phyloP scores from a whole-genome alignment of 2,113 vertebrate genomes.

The Melospiza melodia region DNA sequence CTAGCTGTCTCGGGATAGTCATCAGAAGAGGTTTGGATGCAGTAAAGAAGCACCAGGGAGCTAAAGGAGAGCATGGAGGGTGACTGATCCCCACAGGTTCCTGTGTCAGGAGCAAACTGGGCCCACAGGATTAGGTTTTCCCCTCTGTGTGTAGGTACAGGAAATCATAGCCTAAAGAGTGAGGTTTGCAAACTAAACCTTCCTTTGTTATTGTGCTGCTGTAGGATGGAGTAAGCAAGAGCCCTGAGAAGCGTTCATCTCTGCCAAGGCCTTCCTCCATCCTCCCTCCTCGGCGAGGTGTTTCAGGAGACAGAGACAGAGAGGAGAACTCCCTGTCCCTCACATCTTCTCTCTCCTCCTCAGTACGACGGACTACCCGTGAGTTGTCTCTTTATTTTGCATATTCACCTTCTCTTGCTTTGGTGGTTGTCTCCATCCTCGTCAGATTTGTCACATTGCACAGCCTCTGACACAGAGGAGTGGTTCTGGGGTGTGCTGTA shows the following conservation, averaged over 20 bases:
- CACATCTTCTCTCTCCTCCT: slow-evolving; percentile 89
- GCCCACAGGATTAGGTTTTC: not conserved
- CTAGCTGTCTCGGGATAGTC: not conserved
- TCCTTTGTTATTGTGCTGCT: not conserved
- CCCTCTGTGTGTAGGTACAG: not conserved
- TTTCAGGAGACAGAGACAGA: slow-evolving; percentile 83
- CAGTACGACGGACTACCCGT: slow-evolving; percentile 92
- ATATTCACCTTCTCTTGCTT: not conserved
- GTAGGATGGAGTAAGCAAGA: slow-evolving; percentile 89
- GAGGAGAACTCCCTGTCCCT: slow-evolving; percentile 94
- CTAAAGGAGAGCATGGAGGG: not conserved
- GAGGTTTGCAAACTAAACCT: not conserved
- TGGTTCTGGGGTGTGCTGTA: not conserved
- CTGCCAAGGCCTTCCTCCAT: slow-evolving; percentile 89
- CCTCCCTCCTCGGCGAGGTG: slow-evolving; percentile 83
- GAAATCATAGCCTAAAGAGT: not conserved
- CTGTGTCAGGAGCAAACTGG: not conserved
- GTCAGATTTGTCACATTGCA: not conserved
- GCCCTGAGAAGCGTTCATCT: slow-evolving; percentile 92
- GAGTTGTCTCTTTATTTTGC: slow-evolving; percentile 39
- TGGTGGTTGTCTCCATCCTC: not conserved
- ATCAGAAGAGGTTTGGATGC: not conserved
- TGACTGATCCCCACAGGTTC: not conserved
- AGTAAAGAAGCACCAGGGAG: not conserved
- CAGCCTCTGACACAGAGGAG: not conserved